Percentiles rank a stretch among this genome's conserved stretches.
These are phyloP conservation scores for Pteromalus puparum DNA, from an alignment of 1,140 invertebrate genomes.

Conservation along the genomic window DNA sequence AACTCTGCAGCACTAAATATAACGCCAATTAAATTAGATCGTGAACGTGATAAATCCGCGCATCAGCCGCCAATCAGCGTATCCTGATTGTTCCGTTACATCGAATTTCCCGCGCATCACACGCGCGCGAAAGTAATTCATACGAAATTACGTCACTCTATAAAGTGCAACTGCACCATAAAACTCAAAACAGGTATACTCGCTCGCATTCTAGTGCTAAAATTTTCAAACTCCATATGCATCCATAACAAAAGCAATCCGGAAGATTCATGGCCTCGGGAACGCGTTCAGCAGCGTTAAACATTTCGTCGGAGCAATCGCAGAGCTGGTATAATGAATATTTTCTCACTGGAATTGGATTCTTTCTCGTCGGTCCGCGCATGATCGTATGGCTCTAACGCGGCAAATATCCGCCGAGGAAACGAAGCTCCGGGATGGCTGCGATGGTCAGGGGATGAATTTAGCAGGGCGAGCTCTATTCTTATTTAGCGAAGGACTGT, in stretches of 20 bases:
- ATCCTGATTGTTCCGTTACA: no score
- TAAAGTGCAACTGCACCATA: no score
- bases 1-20: no score
- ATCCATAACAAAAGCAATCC: not conserved
- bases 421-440: not conserved
- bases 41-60: no score
- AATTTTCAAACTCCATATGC: not conserved
- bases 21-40: no score
- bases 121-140: no score
- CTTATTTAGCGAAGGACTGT: constrained; percentile 61
- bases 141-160: no score
- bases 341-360: constrained; percentile 29
- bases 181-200: no score
- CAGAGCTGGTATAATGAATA: not conserved
- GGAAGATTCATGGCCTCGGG: not conserved
- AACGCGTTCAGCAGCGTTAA: not conserved
- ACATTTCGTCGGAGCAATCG: constrained; percentile 16
- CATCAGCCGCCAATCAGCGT: no score
- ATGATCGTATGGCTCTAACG: not conserved
- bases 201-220: no score
- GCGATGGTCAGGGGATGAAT: not conserved
- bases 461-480: constrained; percentile 56
- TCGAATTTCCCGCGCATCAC: no score
- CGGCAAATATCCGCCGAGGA: constrained; percentile 19
- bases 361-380: not conserved